Evolutionary conservation across 2,888 invertebrate species (phyloP), one percentile per base, ranked within the genome.

Genomic region (Laothoe populi): DNA sequence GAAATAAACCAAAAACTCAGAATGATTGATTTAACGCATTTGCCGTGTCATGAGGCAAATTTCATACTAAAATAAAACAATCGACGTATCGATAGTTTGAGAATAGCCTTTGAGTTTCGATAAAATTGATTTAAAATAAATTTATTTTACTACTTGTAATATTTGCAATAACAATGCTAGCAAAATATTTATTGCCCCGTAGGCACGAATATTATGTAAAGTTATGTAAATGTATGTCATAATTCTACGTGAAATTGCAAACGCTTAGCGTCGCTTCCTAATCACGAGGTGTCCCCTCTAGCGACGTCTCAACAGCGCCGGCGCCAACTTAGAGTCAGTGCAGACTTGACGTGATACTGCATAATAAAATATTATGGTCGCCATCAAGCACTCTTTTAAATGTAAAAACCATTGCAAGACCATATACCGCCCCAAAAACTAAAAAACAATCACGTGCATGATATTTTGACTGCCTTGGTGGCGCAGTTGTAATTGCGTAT

Each of bases 191-290:
- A 53, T 10, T 53, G 31, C 53, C 53, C 4, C 10, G 35, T 11
- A 11, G 53, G 53, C 26, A 53, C 31, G 11, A 35, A 53, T 53
- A 35, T 19, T 16, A 53, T 35, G 53, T 19, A 11, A 53, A 53
- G 53, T 53, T 53, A 35, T 53, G 53, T 53, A 53, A 53, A 53
- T 31, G 19, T 31, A 19, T 31, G 35, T 44, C 44, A 44, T 53
- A 53, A 53, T 53, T 53, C 31, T 35, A 53, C 53, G 86, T 78
- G 82, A 87, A 86, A 81, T 75, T 76, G 73, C 70, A 73, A 60
- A 61, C 70, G 75, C 76, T 79, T 74, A 71, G 69, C 78, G 71
- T 74, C 71, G 72, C 35, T 57, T 46, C 45, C 57, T 58, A 62
- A 58, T 48, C 26, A 21, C 24, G 58, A 48, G 58, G 45, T 26